Base-by-base conservation (phyloP, 1,140 invertebrate genomes). In the Streblospio benedicti region DNA sequence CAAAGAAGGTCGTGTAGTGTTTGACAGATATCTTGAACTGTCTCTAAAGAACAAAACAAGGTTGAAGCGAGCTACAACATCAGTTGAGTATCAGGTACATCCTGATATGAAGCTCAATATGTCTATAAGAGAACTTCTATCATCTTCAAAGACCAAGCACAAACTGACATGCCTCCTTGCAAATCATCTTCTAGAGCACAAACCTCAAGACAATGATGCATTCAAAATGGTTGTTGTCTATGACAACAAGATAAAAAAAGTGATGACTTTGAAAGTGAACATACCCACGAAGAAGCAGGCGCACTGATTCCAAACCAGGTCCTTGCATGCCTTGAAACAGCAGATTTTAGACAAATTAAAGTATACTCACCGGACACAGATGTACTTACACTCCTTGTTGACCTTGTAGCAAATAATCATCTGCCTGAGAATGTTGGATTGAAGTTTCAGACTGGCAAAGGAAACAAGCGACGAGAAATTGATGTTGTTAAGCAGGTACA, bases 291-390 rank as follows among this genome's bases (percentile, higher is more conserved):
- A 51, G 27, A 51, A 28, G 49, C 1, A n/a, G 49, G 31, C 1
- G 28, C 49, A 51, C 23, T 51, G 49, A 51, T 51, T 51, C 18
- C 27, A 27, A 20, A 51, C 16, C 49, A 51, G 28, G 49, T 51
- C 27, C 27, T 1, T 3, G 49, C 27, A 27, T 51, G 23, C n/a
- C n/a, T n/a, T n/a, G n/a, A n/a, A n/a, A n/a, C n/a, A n/a, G n/a
- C n/a, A n/a, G n/a, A n/a, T n/a, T n/a, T n/a, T n/a, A n/a, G 27
- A 51, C 3, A 51, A 14, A 28, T 23, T 27, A 27, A 1, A 25
- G 27, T 51, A 27, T 51, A 28, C 23, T 51, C 23, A 51, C 49
- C 49, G 9, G 49, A 51, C 49, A 51, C 49, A 25, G 18, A 51
- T 28, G 49, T 20, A 20, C 18, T 51, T 16, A 51, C 49, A 20